Base-by-base conservation (phyloP, 2,113 vertebrate species). In the Mustela nigripes region DNA sequence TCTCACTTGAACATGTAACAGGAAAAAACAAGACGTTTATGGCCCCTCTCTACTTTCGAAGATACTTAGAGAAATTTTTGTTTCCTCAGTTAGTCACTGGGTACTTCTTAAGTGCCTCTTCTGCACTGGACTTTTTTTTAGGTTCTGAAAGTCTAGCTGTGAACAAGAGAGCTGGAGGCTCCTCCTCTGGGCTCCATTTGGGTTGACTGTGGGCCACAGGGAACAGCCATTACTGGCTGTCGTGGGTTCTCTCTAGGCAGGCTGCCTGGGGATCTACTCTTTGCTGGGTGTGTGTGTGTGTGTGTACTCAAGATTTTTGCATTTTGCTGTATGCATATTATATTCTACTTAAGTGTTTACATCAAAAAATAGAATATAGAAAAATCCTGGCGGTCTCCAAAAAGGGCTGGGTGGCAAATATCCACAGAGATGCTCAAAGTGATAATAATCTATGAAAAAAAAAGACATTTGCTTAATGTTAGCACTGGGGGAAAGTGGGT, bases 61-160 rank as follows among this genome's bases (percentile, higher is more conserved):
- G 82, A 80, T 26, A 67, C 11, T 67, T 94, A 74, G 45, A 91
- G 79, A 82, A 48, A 79, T 80, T 62, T 31, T 76, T 65, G 21
- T 76, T 62, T 96, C 45, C 65, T 89, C 56, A n/a, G 14, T 67
- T 56, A 56, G 36, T 81, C 74, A 94, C 56, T 48, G 26, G 82
- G 11, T 81, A 85, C 63, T 92, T 94, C 92, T 80, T 85, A 96
- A 63, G 60, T 82, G 21, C 24, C 21, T 92, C 78, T 93, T 84
- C 45, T 63, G 21, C 12, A 18, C 18, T 48, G 22, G 21, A 60
- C 21, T 62, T 58, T 85, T 50, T 63, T 36, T 22, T 71, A 69
- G 45, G 12, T 60, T 60, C 63, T 84, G 12, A 22, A 78, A 50
- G 21, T 56, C 65, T 8, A 60, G 16, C 39, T 58, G 5, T 39